Conservation (phyloP, 1,140 invertebrate genomes). For the Camponotus floridanus region DNA sequence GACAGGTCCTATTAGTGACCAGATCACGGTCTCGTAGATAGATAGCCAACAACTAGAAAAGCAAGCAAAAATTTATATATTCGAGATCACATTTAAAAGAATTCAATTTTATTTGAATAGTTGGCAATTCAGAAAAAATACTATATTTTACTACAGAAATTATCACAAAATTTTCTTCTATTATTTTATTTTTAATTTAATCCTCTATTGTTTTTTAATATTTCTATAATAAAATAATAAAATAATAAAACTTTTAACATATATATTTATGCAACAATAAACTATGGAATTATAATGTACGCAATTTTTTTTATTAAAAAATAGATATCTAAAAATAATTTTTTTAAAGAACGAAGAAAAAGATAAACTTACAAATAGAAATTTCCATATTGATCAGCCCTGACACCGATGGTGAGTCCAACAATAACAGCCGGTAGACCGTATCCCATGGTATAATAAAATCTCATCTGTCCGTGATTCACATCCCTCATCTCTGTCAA, state of each 20-base stretch:
- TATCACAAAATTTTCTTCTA: not conserved
- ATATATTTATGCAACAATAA: too few relatives aligned
- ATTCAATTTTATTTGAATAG: not conserved
- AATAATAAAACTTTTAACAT: not conserved
- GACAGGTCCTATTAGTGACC: constrained; percentile 96
- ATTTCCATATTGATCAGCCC: constrained; percentile 98
- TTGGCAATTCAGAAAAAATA: not conserved
- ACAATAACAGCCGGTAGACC: constrained; percentile 97
- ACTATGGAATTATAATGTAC: too few relatives aligned
- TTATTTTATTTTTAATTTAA: not conserved
- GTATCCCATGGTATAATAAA: constrained; percentile 98
- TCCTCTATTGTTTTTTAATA: not conserved
- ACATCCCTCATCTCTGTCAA: constrained; percentile 98
- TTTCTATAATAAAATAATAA: too few relatives aligned
- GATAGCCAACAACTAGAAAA: constrained; percentile 96
- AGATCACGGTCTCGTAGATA: constrained; percentile 95
- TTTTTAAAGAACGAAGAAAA: not conserved
- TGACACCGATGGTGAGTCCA: constrained; percentile 95
- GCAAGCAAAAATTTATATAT: not conserved
- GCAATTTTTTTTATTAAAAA: too few relatives aligned
- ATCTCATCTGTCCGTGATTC: constrained; percentile 97
- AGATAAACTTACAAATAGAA: constrained; percentile 93
- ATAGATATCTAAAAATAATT: too few relatives aligned
- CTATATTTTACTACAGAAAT: not conserved
- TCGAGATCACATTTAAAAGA: not conserved